Conservation (phyloP, 2,888 invertebrate species). For the Stenoptilia bipunctidactyla region DNA sequence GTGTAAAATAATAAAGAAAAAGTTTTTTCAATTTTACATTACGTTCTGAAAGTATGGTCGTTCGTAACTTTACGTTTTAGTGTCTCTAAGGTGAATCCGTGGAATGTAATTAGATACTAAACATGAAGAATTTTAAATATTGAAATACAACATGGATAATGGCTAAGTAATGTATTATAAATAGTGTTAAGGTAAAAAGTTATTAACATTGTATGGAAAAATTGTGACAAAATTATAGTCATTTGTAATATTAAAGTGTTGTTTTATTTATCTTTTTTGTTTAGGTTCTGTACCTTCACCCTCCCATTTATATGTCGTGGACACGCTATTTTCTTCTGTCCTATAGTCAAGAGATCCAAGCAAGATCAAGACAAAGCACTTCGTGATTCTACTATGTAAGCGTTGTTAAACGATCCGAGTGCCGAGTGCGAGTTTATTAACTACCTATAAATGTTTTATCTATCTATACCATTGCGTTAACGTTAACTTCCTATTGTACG, state of each 20-base stretch:
- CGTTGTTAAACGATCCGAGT: too few relatives aligned
- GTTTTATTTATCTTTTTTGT: conserved; percentile 43
- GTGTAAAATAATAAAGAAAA: conserved; percentile 55
- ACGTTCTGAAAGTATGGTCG: conserved; percentile 31
- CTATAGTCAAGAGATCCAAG: too few relatives aligned
- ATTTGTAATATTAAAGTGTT: conserved; percentile 69
- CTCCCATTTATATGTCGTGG: too few relatives aligned
- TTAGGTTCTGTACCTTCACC: too few relatives aligned
- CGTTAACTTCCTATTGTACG: too few relatives aligned
- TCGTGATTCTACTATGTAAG: too few relatives aligned
- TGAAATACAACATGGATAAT: conserved; percentile 63
- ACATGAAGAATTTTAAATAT: conserved; percentile 67
- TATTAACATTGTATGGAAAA: conserved; percentile 73
- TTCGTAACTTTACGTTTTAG: background rate
- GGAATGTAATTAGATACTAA: conserved; percentile 61
- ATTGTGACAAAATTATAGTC: conserved; percentile 74
- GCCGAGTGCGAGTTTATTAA: too few relatives aligned
- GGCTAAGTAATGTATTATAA: conserved; percentile 70
- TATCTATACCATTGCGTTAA: too few relatives aligned
- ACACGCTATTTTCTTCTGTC: too few relatives aligned
- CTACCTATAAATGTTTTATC: too few relatives aligned
- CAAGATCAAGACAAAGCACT: too few relatives aligned
- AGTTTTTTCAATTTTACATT: conserved; percentile 37
- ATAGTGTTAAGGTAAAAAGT: conserved; percentile 68
- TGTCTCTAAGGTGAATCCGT: conserved; percentile 33